Conservation (phyloP, 2,888 invertebrate species). For the Caenorhabditis sp. region DNA sequence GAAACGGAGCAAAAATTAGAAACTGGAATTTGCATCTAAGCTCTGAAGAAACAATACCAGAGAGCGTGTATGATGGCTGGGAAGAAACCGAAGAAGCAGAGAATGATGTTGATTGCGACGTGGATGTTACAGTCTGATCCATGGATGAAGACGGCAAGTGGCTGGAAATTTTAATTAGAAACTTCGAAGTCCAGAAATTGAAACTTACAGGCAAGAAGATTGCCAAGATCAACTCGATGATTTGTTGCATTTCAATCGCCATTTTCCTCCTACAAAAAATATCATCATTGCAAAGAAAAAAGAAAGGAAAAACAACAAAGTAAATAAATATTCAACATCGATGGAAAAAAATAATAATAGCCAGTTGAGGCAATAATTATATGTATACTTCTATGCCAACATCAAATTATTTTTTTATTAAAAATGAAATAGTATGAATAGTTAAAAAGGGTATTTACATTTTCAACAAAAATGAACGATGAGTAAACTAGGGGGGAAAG, state of each 20-base stretch:
- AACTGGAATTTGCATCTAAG: constrained; percentile 26
- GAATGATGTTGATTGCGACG: constrained; percentile 62
- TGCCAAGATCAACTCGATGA: constrained; percentile 68
- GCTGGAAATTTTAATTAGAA: constrained; percentile 42
- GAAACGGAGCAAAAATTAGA: neutral
- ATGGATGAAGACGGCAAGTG: constrained; percentile 66
- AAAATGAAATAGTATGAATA: neutral
- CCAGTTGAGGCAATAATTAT: neutral
- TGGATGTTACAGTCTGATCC: constrained; percentile 65
- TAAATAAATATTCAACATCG: neutral
- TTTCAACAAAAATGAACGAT: neutral
- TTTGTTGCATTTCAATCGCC: constrained; percentile 65
- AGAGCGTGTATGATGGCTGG: constrained; percentile 65
- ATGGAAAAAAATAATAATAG: neutral
- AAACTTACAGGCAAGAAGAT: constrained; percentile 64
- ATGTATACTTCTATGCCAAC: too few relatives aligned
- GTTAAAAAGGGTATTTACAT: constrained; percentile 2
- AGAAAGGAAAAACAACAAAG: too few relatives aligned
- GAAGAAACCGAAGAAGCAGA: constrained; percentile 63
- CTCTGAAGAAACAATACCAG: constrained; percentile 66
- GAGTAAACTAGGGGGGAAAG: neutral
- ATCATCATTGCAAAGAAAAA: neutral
- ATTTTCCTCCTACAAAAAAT: constrained; percentile 22
- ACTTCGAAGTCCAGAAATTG: too few relatives aligned
- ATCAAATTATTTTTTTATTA: neutral